Percentiles rank a stretch among this genome's conserved stretches.
Evolutionary conservation across 2,113 vertebrate genomes (phyloP).

Genomic region (Marcusenius ussheri): DNA sequence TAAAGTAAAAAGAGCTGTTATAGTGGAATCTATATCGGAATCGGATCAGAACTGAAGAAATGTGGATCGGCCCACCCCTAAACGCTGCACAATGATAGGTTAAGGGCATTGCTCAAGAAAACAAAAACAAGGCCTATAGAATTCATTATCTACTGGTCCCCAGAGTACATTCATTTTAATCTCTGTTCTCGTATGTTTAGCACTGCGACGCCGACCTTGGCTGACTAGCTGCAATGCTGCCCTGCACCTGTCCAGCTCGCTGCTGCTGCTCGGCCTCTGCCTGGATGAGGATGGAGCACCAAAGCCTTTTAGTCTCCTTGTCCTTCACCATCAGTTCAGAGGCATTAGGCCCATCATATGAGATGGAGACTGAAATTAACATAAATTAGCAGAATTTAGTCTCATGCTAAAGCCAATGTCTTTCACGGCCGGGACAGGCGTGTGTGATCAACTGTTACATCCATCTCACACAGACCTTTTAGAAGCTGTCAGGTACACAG

Average conservation of each 20-base stretch:
- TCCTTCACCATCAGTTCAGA: background rate
- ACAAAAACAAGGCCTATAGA: background rate
- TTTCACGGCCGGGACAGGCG: slow-evolving; percentile 26
- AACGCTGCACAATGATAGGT: background rate
- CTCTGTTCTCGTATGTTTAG: background rate
- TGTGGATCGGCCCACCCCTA: no score
- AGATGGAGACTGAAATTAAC: slow-evolving; percentile 9
- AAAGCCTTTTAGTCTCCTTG: background rate
- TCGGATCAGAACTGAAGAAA: no score
- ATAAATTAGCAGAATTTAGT: slow-evolving; percentile 14
- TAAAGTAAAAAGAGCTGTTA: no score
- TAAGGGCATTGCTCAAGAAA: background rate
- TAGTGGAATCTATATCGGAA: no score
- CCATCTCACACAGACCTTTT: slow-evolving; percentile 27
- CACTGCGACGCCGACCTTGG: background rate
- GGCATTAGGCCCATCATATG: background rate
- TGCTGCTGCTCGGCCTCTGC: background rate
- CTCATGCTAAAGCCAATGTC: slow-evolving; percentile 7
- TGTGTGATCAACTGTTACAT: slow-evolving; percentile 22
- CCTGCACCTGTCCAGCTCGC: background rate
- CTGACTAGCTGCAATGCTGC: background rate
- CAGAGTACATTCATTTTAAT: background rate
- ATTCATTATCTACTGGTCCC: background rate
- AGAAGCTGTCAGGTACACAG: slow-evolving; percentile 26
- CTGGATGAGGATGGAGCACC: background rate